Evolutionary conservation across 2,113 vertebrate species (phyloP).

Genomic region (Chinchilla lanigera): DNA sequence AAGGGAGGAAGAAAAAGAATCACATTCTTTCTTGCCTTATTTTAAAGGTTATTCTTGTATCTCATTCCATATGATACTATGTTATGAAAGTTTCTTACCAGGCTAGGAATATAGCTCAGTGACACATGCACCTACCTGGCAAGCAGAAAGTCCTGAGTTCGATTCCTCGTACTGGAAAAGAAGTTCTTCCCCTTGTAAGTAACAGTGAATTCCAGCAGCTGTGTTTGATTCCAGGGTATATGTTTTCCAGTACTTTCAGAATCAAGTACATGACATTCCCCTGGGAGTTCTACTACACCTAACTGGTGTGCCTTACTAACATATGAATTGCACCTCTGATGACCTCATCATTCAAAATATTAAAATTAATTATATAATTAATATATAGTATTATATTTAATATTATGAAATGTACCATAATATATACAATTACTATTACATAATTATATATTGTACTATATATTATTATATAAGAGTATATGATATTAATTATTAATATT

Average conservation of each 20-base stretch:
- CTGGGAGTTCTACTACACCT: neutral
- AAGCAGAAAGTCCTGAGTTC: too few species aligned
- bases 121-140: too few species aligned
- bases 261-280: neutral
- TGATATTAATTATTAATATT: too few species aligned
- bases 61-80: too few species aligned
- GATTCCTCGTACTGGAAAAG: neutral
- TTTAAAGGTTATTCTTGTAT: neutral
- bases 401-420: too few species aligned
- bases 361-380: too few species aligned
- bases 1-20: neutral
- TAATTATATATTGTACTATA: too few species aligned
- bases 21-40: neutral
- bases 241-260: neutral
- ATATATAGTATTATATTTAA: too few species aligned
- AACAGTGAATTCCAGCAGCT: neutral
- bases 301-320: neutral
- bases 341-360: neutral
- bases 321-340: neutral
- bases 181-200: neutral
- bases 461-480: too few species aligned
- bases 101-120: too few species aligned
- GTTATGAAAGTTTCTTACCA: neutral
- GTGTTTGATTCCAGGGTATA: neutral
- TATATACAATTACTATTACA: too few species aligned